phyloP scores from a whole-genome alignment of 2,113 vertebrate genomes.

The Osmerus mordax region DNA sequence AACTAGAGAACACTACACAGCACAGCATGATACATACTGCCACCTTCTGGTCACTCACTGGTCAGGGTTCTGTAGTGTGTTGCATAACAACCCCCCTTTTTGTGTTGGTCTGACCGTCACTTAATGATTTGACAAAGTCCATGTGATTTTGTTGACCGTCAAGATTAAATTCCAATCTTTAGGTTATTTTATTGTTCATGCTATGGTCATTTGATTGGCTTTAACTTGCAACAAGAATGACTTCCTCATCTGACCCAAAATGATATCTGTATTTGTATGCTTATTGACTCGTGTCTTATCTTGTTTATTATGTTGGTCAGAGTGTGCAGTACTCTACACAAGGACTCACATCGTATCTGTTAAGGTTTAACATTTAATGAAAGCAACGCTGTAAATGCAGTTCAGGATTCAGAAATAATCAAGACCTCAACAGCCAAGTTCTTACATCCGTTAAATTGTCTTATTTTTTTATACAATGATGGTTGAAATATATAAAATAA shows the following conservation, averaged over 20 bases:
- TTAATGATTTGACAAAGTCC: not conserved
- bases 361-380: no score
- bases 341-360: no score
- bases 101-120: no score
- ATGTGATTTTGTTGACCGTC: not conserved
- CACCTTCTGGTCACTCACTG: not conserved
- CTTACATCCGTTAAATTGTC: not conserved
- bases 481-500: not conserved
- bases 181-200: not conserved
- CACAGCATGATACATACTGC: not conserved
- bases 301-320: no score
- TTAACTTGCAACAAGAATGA: not conserved
- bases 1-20: not conserved
- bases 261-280: no score
- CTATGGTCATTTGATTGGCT: not conserved
- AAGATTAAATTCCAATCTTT: not conserved
- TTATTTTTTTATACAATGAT: not conserved
- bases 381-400: no score
- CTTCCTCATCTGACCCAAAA: not conserved
- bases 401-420: no score
- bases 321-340: no score
- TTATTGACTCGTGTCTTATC: no score
- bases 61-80: no score
- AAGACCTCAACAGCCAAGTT: no score
- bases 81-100: no score